These are phyloP conservation scores for Nannobrachium achirus DNA, from an alignment of 2,113 vertebrate genomes.

Conservation along the genomic window DNA sequence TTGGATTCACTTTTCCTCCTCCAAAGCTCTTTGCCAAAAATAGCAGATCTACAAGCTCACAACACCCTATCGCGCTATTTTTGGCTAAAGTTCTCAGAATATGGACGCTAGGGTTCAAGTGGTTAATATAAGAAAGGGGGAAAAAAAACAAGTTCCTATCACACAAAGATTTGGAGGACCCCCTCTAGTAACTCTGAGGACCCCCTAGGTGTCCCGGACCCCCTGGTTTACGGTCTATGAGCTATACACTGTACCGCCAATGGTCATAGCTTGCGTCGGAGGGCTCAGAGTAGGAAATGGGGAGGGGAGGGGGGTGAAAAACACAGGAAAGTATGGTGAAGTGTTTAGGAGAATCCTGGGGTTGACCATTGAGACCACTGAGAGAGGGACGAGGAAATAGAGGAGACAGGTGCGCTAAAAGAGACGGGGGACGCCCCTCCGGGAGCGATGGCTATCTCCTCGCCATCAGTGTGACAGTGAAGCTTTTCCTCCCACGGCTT, in stretches of 20 bases:
- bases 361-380: conserved; percentile 25
- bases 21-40: no score
- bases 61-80: no score
- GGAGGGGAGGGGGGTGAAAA: not conserved
- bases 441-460: conserved; percentile 63
- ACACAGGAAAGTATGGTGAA: not conserved
- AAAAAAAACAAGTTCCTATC: no score
- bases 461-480: conserved; percentile 56
- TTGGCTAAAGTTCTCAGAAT: no score
- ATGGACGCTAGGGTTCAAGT: no score
- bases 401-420: conserved; percentile 10
- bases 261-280: not conserved
- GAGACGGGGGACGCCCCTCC: conserved; percentile 50
- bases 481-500: conserved; percentile 60
- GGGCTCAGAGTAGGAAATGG: not conserved
- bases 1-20: no score
- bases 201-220: no score
- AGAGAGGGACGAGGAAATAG: conserved; percentile 28
- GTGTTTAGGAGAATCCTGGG: conserved; percentile 14
- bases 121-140: no score
- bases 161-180: no score
- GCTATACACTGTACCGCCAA: conserved; percentile 19
- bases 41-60: no score
- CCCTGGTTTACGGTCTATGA: no score
- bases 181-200: no score